Evolutionary conservation across 1,140 invertebrate species (phyloP).

Genomic region (Hypsibius dujardini): DNA sequence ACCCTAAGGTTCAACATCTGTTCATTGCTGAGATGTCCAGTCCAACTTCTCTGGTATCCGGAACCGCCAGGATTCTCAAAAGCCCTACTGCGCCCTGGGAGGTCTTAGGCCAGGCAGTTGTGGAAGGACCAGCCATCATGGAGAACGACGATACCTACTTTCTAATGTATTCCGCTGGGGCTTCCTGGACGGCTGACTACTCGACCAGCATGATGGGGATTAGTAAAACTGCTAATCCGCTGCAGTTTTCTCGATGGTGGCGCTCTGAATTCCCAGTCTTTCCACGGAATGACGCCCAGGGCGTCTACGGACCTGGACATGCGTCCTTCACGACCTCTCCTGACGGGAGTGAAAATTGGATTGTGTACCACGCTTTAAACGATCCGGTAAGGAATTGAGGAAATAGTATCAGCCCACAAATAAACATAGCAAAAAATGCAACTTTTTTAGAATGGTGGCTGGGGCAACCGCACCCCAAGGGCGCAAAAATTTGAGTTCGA

Average conservation of each 20-base stretch:
- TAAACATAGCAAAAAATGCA: no score
- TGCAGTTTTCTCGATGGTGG: neutral
- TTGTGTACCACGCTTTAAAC: no score
- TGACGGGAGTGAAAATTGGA: no score
- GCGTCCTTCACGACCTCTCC: neutral
- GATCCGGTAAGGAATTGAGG: no score
- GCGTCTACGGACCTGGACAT: neutral
- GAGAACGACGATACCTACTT: neutral
- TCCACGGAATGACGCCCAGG: neutral
- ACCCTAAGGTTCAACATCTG: slow-evolving; percentile 1
- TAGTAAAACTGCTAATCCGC: neutral
- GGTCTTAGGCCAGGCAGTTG: neutral
- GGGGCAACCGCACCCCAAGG: no score
- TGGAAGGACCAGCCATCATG: neutral
- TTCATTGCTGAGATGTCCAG: slow-evolving; percentile 5
- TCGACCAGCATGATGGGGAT: neutral
- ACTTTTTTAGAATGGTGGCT: no score
- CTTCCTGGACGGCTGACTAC: neutral
- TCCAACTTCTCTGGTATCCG: neutral
- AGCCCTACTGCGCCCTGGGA: neutral
- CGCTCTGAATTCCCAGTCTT: neutral
- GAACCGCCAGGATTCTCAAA: neutral
- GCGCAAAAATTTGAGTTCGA: no score
- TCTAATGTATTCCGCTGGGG: neutral
- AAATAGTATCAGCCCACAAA: no score